Evolutionary conservation across 2,113 vertebrate species (phyloP), one percentile per base, ranked within the genome.

Genomic region (Cyphomyrus discorhynchus): DNA sequence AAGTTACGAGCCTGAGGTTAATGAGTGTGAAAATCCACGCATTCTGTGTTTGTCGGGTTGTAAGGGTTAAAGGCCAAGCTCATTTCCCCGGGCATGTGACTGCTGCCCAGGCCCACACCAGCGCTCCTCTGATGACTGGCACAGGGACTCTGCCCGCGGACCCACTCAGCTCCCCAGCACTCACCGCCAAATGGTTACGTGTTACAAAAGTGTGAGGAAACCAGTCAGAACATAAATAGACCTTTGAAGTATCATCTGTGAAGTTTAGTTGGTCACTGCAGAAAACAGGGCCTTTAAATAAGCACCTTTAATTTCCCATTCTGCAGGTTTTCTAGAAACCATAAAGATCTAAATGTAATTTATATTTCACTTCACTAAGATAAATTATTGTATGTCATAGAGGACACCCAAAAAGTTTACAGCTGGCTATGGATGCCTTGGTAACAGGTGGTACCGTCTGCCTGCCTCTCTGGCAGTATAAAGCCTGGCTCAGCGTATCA

Each of bases 211-310:
- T 88, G 86, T 92, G 88, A 91, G 89, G 52, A 66, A 49, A 83
- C 88, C 89, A 87, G 93, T 92, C 89, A 82, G 92, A 93, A 90
- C 91, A 91, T 91, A 93, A 94, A 94, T 93, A 94, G 88, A 91
- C 90, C 91, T 80, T 17, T 92, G 91, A 82, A 93, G 93, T 91
- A 92, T 90, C 90, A 66, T 90, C 90, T 94, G 88, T 90, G 91
- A 94, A 92, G 92, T 89, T 90, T 87, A 94, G 93, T 7, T 31
- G 31, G 3, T 83, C 39, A 52, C 10, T 83, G 45, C 2, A 89
- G 39, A 42, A 80, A 1, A 84, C 24, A 21, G 47, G 15, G 53
- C 47, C 21, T 86, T 86, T 24, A 56, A 52, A 17, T 52, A 86
- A 35, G 15, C n/a, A 87, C 85, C n/a, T 90, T 94, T 91, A 91